Conservation (phyloP, 2,888 invertebrate genomes). For the Myopa tessellatipennis region DNA sequence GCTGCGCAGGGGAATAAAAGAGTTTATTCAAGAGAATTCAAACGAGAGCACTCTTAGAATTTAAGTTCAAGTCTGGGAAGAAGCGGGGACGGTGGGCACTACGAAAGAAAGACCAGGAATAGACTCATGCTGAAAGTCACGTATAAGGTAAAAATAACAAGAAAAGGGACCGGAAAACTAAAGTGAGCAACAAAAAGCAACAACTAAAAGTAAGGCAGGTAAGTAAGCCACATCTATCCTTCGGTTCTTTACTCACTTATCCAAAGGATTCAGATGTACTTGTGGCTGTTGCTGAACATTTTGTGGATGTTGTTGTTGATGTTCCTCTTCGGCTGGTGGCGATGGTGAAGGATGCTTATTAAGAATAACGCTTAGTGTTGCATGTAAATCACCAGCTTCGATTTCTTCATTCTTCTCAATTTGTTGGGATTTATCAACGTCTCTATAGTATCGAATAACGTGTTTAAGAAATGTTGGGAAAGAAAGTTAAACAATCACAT, state of each 20-base stretch:
- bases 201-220: slow-evolving; percentile 9
- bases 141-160: not conserved
- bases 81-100: not conserved
- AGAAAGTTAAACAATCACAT: not conserved
- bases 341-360: slow-evolving; percentile 62
- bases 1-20: slow-evolving; percentile 50
- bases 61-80: not conserved
- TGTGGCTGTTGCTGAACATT: slow-evolving; percentile 49
- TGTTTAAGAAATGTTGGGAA: not conserved
- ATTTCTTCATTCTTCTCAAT: slow-evolving; percentile 49
- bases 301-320: slow-evolving; percentile 31
- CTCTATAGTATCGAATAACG: slow-evolving; percentile 19
- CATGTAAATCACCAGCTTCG: slow-evolving; percentile 32
- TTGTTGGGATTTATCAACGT: slow-evolving; percentile 43
- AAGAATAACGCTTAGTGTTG: slow-evolving; percentile 56
- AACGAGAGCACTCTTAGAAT: not conserved
- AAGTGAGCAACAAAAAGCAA: slow-evolving; percentile 32
- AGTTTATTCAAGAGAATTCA: not conserved
- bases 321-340: slow-evolving; percentile 20
- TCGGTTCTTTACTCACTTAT: slow-evolving; percentile 62
- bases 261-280: slow-evolving; percentile 58
- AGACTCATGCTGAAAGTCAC: not conserved
- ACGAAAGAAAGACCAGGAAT: not conserved
- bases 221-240: slow-evolving; percentile 48
- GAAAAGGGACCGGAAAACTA: not conserved